Evolutionary conservation across 2,888 invertebrate genomes (phyloP).

Genomic region (Tachina grossa): DNA sequence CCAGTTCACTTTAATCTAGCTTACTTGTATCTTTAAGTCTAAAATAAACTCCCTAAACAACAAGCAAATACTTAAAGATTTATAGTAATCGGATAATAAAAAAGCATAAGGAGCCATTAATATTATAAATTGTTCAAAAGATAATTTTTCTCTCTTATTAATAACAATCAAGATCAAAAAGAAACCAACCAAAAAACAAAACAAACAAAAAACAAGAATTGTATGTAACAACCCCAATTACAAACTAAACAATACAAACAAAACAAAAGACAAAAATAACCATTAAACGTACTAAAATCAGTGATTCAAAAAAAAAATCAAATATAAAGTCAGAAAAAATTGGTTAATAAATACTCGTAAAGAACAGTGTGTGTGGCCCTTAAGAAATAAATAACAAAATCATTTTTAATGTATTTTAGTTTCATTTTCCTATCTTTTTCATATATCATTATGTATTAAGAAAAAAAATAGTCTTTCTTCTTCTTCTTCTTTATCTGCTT

Average conservation of each 20-base stretch:
- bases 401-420: constrained; percentile 27
- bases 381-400: constrained; percentile 55
- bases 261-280: neutral
- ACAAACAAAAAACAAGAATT: constrained; percentile 32
- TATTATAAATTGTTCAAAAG: constrained; percentile 64
- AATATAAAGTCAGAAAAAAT: constrained; percentile 30
- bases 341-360: constrained; percentile 17
- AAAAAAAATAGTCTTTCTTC: constrained; percentile 8
- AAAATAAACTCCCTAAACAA: neutral
- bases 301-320: constrained; percentile 19
- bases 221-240: constrained; percentile 46
- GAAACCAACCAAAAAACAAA: neutral
- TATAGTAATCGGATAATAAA: constrained; percentile 59
- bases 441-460: constrained; percentile 53
- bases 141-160: constrained; percentile 64
- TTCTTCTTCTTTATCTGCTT: constrained; percentile 39
- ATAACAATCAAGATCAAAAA: constrained; percentile 67
- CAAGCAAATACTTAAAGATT: constrained; percentile 52
- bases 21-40: neutral
- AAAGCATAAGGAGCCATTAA: constrained; percentile 59
- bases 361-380: constrained; percentile 66
- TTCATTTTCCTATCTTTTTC: constrained; percentile 39
- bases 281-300: constrained; percentile 35
- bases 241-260: neutral
- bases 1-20: neutral